phyloP scores from a whole-genome alignment of 2,113 vertebrate genomes.

The Nibea albiflora region DNA sequence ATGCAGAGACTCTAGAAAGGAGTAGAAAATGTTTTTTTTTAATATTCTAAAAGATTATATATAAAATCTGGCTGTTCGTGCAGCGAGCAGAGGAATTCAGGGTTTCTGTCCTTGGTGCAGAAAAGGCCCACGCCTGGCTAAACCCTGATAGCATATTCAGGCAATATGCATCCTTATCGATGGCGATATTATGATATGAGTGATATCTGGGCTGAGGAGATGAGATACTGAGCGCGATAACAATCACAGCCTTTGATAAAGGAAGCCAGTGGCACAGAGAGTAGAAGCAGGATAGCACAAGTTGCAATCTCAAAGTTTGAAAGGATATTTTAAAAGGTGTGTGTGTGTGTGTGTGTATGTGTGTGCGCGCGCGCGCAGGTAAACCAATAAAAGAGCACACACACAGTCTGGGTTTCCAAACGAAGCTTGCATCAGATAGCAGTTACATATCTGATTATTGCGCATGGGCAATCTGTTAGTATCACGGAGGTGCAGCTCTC shows the following conservation, averaged over 20 bases:
- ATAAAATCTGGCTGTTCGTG: background rate
- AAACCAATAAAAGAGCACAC: constrained; percentile 57
- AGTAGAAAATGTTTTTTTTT: constrained; percentile 1
- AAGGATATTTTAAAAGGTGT: constrained; percentile 65
- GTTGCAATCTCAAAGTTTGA: constrained; percentile 72
- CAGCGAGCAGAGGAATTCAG: constrained; percentile 38
- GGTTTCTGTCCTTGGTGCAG: constrained; percentile 45
- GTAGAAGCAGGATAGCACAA: constrained; percentile 52
- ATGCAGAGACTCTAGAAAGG: background rate
- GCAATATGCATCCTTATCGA: constrained; percentile 58
- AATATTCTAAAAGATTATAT: background rate
- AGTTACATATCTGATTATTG: constrained; percentile 76
- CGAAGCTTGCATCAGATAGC: constrained; percentile 74
- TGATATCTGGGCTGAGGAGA: constrained; percentile 67
- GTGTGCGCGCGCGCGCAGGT: constrained; percentile 10
- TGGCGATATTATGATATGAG: constrained; percentile 68
- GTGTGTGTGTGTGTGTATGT: constrained; percentile 44
- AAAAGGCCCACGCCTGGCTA: constrained; percentile 38
- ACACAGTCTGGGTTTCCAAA: constrained; percentile 55
- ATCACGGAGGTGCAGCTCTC: constrained; percentile 62
- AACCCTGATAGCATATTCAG: constrained; percentile 53
- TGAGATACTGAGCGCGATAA: constrained; percentile 68
- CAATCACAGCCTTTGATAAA: constrained; percentile 61
- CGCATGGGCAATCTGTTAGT: constrained; percentile 74
- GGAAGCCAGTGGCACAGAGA: constrained; percentile 53